A percentile compares a stretch with the other conserved stretches of the same genome.
phyloP scores from a whole-genome alignment of 2,797 vertebrate species.

The Manis pentadactyla region DNA sequence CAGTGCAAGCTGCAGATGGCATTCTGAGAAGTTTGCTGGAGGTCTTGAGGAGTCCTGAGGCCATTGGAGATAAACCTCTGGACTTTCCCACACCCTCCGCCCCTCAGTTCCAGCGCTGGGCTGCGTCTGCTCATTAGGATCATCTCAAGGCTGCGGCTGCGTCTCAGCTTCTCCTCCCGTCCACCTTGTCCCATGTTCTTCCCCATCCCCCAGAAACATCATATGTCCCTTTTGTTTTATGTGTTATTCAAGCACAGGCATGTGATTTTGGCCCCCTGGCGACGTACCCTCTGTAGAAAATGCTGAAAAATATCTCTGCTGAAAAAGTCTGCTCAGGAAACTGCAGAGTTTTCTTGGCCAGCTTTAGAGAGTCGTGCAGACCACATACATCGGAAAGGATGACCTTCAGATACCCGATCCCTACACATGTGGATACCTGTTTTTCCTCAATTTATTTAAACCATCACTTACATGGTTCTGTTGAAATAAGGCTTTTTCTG shows the following conservation, averaged over 20 bases:
- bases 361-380: background rate
- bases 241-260: background rate
- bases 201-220: background rate
- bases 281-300: background rate
- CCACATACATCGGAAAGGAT: background rate
- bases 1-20: background rate
- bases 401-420: background rate
- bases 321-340: too few relatives aligned
- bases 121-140: background rate
- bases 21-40: background rate
- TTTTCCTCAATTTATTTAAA: background rate
- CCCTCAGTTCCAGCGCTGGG: background rate
- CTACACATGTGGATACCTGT: background rate
- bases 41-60: background rate
- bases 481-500: background rate
- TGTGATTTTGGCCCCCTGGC: background rate
- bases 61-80: background rate
- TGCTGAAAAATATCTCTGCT: background rate
- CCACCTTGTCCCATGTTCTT: too few relatives aligned
- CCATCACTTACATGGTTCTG: background rate
- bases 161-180: background rate
- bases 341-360: background rate
- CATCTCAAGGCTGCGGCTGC: background rate
- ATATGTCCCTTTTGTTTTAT: background rate
- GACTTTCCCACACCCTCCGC: background rate